Base-by-base conservation (phyloP, 2,113 vertebrate species). In the Herpailurus yagouaroundi region DNA sequence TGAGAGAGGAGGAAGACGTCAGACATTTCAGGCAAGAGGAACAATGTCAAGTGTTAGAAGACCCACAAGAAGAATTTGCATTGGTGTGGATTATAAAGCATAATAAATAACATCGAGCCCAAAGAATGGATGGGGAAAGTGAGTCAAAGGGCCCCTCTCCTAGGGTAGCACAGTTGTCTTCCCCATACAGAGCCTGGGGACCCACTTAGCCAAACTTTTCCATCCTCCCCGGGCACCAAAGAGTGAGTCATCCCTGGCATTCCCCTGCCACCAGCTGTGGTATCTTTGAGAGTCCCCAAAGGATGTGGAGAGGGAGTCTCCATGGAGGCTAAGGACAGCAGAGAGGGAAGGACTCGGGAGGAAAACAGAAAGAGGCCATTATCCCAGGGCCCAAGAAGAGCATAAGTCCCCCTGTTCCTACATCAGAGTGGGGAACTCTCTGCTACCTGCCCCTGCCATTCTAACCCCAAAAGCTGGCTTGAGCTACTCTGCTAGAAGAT, bases 181-280 rank as follows among this genome's bases (percentile, higher is more conserved):
- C 33, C 21, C 10, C 69, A 73, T 8, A 25, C 9, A 73, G 86
- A 91, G 55, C 69, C 96, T 97, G 57, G 92, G 82, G 92, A 97
- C 79, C n/a, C 81, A 74, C 50, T 89, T 79, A 97, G 82, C 19
- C 80, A 94, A 94, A 97, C 41, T 95, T 95, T 45, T 87, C 69
- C 76, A 96, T 1, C 5, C 60, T 94, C 83, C 69, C 79, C 27
- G 60, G 71, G 18, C 50, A 83, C 92, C 33, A 50, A 88, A 88
- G 48, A 52, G 13, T 95, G 79, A 97, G 55, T 95, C 87, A 92
- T 85, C 89, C 27, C 41, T 81, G 27, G 57, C 5, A 92, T n/a
- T 97, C 97, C 95, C 96, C 74, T 94, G 91, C 77, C 86, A 93
- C n/a, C 60, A 55, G 36, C 68, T 90, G 8, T 83, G 45, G 45